These are phyloP conservation scores for Drosophila ohnishii DNA, from an alignment of 1,140 invertebrate species.

Conservation along the genomic window DNA sequence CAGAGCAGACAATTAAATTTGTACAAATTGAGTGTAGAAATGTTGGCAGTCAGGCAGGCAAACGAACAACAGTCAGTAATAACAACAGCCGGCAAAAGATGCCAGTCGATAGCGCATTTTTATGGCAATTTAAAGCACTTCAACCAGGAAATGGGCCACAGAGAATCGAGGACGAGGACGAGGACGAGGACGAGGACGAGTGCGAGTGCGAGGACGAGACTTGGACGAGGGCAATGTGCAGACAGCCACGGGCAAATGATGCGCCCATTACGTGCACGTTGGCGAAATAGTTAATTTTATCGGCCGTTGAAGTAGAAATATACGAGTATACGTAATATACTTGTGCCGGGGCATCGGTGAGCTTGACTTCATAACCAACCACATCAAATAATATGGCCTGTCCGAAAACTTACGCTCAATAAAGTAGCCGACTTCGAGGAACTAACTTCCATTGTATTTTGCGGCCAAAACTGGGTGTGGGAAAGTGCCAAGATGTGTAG, in stretches of 20 bases:
- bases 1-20: conserved; percentile 78
- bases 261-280: conserved; percentile 74
- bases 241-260: conserved; percentile 67
- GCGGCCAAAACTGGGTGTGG: background rate
- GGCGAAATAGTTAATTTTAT: conserved; percentile 79
- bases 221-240: conserved; percentile 15
- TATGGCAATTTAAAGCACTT: conserved; percentile 78
- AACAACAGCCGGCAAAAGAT: conserved; percentile 50
- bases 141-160: conserved; percentile 65
- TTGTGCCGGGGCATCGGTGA: conserved; percentile 20
- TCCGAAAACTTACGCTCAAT: conserved; percentile 75
- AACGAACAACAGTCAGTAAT: conserved; percentile 41
- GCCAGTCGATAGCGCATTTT: conserved; percentile 72
- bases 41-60: conserved; percentile 58
- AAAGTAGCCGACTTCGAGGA: conserved; percentile 75
- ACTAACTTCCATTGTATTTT: conserved; percentile 77
- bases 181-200: conserved; percentile 4
- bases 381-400: conserved; percentile 73
- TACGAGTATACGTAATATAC: conserved; percentile 62
- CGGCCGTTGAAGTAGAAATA: conserved; percentile 71
- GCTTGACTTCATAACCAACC: conserved; percentile 72
- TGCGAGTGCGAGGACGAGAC: background rate
- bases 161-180: background rate
- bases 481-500: conserved; percentile 13
- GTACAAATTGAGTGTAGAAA: conserved; percentile 81